Percentiles rank a stretch among this genome's conserved stretches.
phyloP scores from a whole-genome alignment of 1,140 invertebrate species.

The Platorchestia sp. region DNA sequence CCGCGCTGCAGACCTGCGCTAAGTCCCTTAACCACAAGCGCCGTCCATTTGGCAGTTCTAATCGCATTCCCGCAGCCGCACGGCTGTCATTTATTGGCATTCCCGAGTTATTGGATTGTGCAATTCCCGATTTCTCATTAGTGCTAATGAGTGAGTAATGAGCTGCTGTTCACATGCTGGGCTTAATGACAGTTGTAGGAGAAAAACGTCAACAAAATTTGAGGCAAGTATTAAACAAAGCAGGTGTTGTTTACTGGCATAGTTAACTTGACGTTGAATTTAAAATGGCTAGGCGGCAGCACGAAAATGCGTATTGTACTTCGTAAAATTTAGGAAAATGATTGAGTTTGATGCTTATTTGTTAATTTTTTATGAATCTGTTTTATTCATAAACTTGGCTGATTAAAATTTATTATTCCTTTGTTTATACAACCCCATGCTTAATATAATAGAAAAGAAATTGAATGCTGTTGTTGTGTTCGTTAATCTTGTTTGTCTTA shows the following conservation, averaged over 20 bases:
- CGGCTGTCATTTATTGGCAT: background rate
- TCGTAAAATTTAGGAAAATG: no score
- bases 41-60: slow-evolving; percentile 6
- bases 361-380: no score
- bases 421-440: no score
- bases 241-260: background rate
- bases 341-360: no score
- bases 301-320: background rate
- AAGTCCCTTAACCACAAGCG: background rate
- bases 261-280: background rate
- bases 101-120: background rate
- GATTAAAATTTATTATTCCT: no score
- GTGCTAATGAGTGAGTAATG: background rate
- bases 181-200: background rate
- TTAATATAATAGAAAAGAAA: no score
- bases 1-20: background rate
- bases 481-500: no score
- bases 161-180: background rate
- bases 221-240: background rate
- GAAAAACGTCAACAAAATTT: background rate
- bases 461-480: no score
- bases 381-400: no score
- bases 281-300: background rate
- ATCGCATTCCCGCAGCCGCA: background rate
- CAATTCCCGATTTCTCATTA: background rate